Conservation (phyloP, 2,113 vertebrate species). For the Dicaeum eximium region DNA sequence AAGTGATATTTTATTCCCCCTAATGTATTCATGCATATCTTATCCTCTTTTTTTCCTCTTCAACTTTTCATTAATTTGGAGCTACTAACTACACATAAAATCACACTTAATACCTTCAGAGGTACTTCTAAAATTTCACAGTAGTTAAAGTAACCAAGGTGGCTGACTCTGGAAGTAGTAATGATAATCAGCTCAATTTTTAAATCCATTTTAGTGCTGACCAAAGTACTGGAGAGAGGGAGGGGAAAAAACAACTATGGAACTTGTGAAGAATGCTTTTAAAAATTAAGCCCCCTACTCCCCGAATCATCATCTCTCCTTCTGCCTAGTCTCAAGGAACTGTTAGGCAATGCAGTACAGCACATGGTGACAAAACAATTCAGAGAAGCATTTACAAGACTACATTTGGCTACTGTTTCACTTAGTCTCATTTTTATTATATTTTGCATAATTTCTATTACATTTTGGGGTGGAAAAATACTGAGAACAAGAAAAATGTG, state of each 20-base stretch:
- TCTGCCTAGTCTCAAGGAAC: neutral
- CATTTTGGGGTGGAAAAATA: neutral
- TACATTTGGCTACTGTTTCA: neutral
- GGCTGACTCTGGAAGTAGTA: neutral
- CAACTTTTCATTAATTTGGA: neutral
- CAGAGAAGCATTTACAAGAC: neutral
- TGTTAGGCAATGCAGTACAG: neutral
- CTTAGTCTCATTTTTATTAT: neutral
- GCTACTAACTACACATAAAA: neutral
- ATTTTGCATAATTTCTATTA: neutral
- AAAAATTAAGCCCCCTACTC: neutral
- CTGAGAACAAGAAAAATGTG: neutral
- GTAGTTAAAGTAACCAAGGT: neutral
- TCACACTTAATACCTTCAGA: neutral
- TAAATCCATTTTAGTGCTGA: neutral
- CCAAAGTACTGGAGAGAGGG: neutral
- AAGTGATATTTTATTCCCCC: neutral
- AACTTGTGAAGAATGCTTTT: neutral
- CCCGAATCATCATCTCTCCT: neutral
- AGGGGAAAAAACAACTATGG: fast-evolving
- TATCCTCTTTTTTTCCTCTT: neutral
- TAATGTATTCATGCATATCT: neutral
- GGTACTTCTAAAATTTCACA: neutral
- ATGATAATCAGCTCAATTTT: neutral
- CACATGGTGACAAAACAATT: neutral